phyloP scores from a whole-genome alignment of 2,888 invertebrate species.

The Tryphoninae sp. region DNA sequence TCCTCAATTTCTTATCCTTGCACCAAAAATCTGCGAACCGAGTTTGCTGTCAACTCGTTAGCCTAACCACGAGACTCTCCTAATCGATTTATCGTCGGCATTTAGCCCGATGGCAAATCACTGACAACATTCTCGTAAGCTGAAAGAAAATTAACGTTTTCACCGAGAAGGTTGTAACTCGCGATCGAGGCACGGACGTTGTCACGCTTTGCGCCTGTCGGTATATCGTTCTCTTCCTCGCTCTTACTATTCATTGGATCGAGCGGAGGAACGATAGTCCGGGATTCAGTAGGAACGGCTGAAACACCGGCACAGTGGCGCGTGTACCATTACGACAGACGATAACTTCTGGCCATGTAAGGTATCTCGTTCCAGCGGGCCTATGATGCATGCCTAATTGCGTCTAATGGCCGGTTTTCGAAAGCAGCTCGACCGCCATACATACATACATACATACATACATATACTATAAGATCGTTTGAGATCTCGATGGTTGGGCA shows the following conservation, averaged over 20 bases:
- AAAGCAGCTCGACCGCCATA: conserved; percentile 66
- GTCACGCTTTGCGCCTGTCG: background rate
- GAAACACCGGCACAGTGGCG: conserved; percentile 44
- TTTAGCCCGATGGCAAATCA: conserved; percentile 11
- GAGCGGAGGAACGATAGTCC: conserved; percentile 21
- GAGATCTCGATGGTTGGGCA: conserved; percentile 32
- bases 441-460: conserved; percentile 2
- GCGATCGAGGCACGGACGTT: background rate
- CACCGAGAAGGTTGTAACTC: background rate
- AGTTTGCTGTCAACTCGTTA: background rate
- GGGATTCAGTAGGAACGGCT: background rate
- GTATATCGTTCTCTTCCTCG: background rate
- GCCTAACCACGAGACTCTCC: background rate
- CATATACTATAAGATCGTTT: background rate
- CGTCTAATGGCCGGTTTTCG: conserved; percentile 73
- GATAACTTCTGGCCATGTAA: conserved; percentile 71
- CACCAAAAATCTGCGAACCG: too few relatives aligned
- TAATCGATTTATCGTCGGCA: conserved; percentile 28
- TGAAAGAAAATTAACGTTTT: conserved; percentile 22
- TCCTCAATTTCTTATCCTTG: too few relatives aligned
- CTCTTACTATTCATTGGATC: background rate
- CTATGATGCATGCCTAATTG: conserved; percentile 77
- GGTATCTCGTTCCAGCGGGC: conserved; percentile 68
- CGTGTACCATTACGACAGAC: conserved; percentile 67
- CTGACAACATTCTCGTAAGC: background rate